Conservation (phyloP, 1,140 invertebrate species). For the Alviniconcha marisindica region DNA sequence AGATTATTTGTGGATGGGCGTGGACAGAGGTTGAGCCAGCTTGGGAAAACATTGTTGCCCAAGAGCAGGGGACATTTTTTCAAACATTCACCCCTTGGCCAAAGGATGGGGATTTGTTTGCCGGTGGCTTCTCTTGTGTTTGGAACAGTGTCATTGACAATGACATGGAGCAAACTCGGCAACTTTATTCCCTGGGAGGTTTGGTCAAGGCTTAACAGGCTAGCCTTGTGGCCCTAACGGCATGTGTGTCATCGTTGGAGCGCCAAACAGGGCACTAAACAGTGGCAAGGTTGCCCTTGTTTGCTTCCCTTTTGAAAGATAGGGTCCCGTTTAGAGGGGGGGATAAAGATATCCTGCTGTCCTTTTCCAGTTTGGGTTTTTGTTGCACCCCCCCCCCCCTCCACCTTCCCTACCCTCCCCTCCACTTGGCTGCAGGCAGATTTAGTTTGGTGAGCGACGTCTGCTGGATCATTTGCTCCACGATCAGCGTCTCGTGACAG, state of each 20-base stretch:
- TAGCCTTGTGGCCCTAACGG: background rate
- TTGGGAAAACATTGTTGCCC: constrained; percentile 17
- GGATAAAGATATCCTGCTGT: background rate
- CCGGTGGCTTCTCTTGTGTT: constrained; percentile 24
- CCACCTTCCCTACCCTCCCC: background rate
- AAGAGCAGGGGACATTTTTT: background rate
- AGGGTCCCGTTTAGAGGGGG: no score
- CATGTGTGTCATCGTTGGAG: background rate
- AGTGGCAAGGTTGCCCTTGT: background rate
- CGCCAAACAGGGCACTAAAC: background rate
- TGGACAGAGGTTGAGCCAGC: background rate
- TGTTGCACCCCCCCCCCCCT: background rate
- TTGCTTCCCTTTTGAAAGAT: background rate
- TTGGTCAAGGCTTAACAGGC: background rate
- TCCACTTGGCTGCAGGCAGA: no score
- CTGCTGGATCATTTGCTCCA: no score
- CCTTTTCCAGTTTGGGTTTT: background rate
- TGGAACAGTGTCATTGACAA: constrained; percentile 14
- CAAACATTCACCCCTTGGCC: constrained; percentile 18
- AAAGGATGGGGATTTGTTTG: constrained; percentile 5
- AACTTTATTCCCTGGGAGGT: background rate
- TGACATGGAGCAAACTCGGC: background rate
- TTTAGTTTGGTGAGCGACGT: no score
- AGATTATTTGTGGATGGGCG: background rate
- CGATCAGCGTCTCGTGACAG: no score